These are phyloP conservation scores for Plodia interpunctella DNA, from an alignment of 1,140 invertebrate species.

Conservation along the genomic window DNA sequence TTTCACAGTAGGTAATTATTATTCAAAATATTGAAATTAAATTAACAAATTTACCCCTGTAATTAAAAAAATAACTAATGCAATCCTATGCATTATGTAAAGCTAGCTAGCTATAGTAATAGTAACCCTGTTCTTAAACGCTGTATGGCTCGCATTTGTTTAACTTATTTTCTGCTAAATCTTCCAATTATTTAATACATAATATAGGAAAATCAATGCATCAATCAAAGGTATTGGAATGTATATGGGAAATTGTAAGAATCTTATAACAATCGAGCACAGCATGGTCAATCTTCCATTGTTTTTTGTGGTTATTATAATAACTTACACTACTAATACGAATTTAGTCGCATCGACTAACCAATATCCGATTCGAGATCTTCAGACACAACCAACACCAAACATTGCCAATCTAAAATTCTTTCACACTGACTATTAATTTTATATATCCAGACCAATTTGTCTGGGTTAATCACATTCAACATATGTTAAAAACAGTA, in stretches of 20 bases:
- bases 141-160: too few species aligned
- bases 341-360: neutral
- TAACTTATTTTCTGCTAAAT: too few species aligned
- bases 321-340: constrained; percentile 2
- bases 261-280: too few species aligned
- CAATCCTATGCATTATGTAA: too few species aligned
- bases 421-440: constrained; percentile 3
- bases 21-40: neutral
- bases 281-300: too few species aligned
- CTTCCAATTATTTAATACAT: too few species aligned
- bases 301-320: neutral
- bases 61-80: neutral
- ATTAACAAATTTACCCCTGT: neutral
- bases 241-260: too few species aligned
- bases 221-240: too few species aligned
- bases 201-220: too few species aligned
- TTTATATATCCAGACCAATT: neutral
- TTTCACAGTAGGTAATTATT: too few species aligned
- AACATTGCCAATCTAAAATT: constrained; percentile 6
- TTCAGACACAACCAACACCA: constrained; percentile 30
- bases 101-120: too few species aligned
- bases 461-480: neutral
- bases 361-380: constrained; percentile 24
- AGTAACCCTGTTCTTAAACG: too few species aligned
- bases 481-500: neutral